Percentiles rank a stretch among this genome's conserved stretches.
Evolutionary conservation across 2,113 vertebrate species (phyloP).

Genomic region (Tursiops truncatus): DNA sequence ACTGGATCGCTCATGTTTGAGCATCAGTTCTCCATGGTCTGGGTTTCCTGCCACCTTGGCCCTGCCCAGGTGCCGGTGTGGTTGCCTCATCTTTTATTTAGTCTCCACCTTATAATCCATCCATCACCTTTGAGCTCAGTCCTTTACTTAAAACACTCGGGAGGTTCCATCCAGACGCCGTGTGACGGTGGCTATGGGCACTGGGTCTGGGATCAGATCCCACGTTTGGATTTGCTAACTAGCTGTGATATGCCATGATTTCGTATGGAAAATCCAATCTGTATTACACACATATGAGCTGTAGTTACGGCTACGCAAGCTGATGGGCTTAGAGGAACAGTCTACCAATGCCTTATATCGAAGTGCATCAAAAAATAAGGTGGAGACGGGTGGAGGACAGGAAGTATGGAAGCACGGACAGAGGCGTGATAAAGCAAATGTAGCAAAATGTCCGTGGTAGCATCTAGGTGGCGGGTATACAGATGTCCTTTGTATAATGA

Average conservation of each 20-base stretch:
- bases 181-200: accelerated
- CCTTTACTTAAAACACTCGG: neutral
- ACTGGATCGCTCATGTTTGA: accelerated
- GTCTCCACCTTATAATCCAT: neutral
- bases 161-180: accelerated
- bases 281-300: too few relatives aligned
- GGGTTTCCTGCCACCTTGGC: neutral
- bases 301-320: accelerated
- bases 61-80: neutral
- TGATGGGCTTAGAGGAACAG: neutral
- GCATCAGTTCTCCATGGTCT: neutral
- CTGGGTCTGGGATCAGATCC: neutral
- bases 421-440: neutral
- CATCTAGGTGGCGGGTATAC: accelerated
- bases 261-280: neutral
- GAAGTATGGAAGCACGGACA: accelerated
- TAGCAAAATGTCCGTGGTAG: accelerated
- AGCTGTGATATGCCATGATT: neutral
- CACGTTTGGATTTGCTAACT: neutral
- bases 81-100: accelerated
- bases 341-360: accelerated
- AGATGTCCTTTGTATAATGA: neutral
- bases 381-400: too few relatives aligned
- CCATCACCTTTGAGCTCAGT: too few relatives aligned
- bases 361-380: neutral